Base-by-base conservation (phyloP, 1,140 invertebrate genomes). In the Holotrichia oblita region DNA sequence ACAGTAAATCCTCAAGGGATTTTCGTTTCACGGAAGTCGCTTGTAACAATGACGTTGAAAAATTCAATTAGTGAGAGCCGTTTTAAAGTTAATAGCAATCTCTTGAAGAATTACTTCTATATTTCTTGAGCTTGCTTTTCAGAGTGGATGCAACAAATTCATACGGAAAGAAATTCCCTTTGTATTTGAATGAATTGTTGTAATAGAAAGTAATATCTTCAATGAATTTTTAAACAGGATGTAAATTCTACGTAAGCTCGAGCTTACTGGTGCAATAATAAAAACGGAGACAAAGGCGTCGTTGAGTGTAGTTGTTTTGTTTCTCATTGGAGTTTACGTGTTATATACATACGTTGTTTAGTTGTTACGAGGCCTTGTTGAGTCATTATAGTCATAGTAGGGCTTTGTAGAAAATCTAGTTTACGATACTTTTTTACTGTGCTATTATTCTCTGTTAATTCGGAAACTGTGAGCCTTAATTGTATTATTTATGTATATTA, bases 11-110 rank as follows among this genome's bases (percentile, higher is more conserved):
- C 48, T 55, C 7, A 6, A 17, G 48, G 48, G 14, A 55, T 55
- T n/a, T 17, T 55, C 17, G 14, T 34, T 44, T 1, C 42, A 10
- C 42, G 42, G 42, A 2, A 44, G 42, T 10, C 42, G 48, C 14
- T n/a, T n/a, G 48, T 55, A 55, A 55, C 14, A 55, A 55, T 55
- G 17, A 55, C n/a, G 48, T 55, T 55, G 48, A 55, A 55, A 55
- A 55, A 55, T 55, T 55, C 48, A 55, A 55, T 55, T 55, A 55
- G 14, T 2, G 6, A 3, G n/a, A 55, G 48, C 48, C 48, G 48
- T 6, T 55, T 55, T 55, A 55, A n/a, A 55, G 2, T 14, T n/a
- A 17, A 55, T 17, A 55, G 48, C 48, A 55, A 55, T 55, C 17
- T 55, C 48, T 55, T 55, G 17, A 55, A n/a, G 48, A n/a, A 55